Base-by-base conservation (phyloP, 2,113 vertebrate genomes). In the Sorex fumeus region DNA sequence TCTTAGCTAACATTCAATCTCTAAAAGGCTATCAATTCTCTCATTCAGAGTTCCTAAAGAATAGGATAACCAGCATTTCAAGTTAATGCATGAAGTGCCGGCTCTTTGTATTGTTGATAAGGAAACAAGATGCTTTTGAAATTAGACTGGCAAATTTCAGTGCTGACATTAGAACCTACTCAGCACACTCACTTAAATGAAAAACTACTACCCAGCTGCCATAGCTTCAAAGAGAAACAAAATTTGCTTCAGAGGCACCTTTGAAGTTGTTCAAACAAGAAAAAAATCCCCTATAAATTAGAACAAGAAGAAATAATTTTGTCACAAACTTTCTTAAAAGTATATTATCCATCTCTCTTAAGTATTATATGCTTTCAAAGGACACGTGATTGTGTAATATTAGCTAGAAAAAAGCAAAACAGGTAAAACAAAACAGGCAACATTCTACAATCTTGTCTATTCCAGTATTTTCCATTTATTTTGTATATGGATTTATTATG, bases 1-100 rank as follows among this genome's bases (percentile, higher is more conserved):
- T 93, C 57, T 90, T 90, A 82, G 9, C 50, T 32, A 81, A 88
- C 72, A 32, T 28, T 78, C 5, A 45, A 9, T 87, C 25, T 89
- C 25, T n/a, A 47, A 83, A 83, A 76, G 12, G 28, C 21, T 57
- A 45, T 79, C 23, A 53, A 12, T n/a, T 87, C 6, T 84, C 23
- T 77, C 36, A 43, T 47, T 92, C 36, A 21, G 7, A 5, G 72
- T 79, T 88, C 23, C 4, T 67, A 50, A 64, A 53, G 32, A 72
- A 64, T 0, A 84, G 25, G 3, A 32, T 40, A 72, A 66, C 16
- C 0, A 18, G 28, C 15, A 77, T 1, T n/a, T 84, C 76, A 7
- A 36, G 16, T 47, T 23, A 45, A 28, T 69, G 67, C 27, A 45
- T 64, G 18, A 3, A 36, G 25, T 50, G 27, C 8, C 64, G 62